Evolutionary conservation across 37 sponge, comb jelly and placozoan species (phyloP).

Genomic region (Spongilla lacustris): DNA sequence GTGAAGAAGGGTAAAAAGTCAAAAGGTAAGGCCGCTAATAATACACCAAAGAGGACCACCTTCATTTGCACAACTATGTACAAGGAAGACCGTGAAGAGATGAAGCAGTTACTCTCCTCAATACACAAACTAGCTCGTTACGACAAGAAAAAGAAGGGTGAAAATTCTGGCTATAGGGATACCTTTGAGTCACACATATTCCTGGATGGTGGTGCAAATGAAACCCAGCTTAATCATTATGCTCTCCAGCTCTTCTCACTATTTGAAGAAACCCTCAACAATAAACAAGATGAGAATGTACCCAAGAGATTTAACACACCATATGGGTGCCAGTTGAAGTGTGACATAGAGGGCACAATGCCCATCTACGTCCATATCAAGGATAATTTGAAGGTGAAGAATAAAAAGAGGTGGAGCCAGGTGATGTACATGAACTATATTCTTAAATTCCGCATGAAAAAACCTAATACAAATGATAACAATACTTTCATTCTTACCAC

Average conservation of each 20-base stretch:
- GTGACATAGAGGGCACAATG: conserved; percentile 41
- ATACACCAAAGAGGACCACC: conserved; percentile 17
- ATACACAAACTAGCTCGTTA: conserved; percentile 56
- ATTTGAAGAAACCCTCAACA: conserved; percentile 36
- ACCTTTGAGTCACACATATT: conserved; percentile 85
- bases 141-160: neutral
- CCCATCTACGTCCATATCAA: conserved; percentile 80
- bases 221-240: conserved; percentile 60
- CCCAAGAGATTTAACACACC: conserved; percentile 62
- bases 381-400: conserved; percentile 72
- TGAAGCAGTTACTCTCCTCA: conserved; percentile 80
- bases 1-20: neutral
- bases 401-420: conserved; percentile 92
- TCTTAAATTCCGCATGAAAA: conserved; percentile 58
- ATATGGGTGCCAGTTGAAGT: conserved; percentile 71
- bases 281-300: conserved; percentile 9
- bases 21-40: too few relatives aligned
- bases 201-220: conserved; percentile 80
- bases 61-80: conserved; percentile 94
- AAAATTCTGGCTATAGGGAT: too few relatives aligned
- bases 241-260: conserved; percentile 79
- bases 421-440: conserved; percentile 97
- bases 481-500: conserved; percentile 92
- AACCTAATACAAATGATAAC: conserved; percentile 25
- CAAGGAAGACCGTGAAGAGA: conserved; percentile 68